These are phyloP conservation scores for Halocaridina rubra DNA, from an alignment of 2,888 invertebrate genomes.

Conservation along the genomic window DNA sequence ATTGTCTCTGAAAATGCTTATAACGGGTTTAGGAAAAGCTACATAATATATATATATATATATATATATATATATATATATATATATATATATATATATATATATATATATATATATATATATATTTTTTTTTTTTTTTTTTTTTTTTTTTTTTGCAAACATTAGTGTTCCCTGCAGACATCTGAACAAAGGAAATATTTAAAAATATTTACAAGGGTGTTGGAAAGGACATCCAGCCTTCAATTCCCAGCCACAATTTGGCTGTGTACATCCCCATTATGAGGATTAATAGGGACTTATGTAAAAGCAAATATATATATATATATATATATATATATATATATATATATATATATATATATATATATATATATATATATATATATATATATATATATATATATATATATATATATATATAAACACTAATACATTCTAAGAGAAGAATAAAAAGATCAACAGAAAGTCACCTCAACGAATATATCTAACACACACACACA, in stretches of 20 bases:
- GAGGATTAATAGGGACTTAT: no score
- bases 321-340: neutral
- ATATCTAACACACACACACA: no score
- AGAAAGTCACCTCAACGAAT: no score
- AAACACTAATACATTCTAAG: neutral
- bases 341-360: no score
- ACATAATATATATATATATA: slow-evolving; percentile 12
- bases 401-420: neutral
- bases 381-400: neutral
- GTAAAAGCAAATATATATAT: neutral
- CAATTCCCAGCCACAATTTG: neutral
- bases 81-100: neutral
- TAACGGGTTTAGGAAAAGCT: no score
- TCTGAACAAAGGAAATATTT: no score
- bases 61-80: neutral
- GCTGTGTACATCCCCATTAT: no score
- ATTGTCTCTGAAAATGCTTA: no score
- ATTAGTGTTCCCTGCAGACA: neutral
- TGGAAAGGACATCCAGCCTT: no score
- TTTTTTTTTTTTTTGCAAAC: neutral
- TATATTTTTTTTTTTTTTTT: neutral
- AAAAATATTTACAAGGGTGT: no score
- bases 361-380: neutral
- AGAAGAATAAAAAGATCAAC: no score
- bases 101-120: neutral